Base-by-base conservation (phyloP, 2,888 invertebrate species). In the Drosophila buzzatii region DNA sequence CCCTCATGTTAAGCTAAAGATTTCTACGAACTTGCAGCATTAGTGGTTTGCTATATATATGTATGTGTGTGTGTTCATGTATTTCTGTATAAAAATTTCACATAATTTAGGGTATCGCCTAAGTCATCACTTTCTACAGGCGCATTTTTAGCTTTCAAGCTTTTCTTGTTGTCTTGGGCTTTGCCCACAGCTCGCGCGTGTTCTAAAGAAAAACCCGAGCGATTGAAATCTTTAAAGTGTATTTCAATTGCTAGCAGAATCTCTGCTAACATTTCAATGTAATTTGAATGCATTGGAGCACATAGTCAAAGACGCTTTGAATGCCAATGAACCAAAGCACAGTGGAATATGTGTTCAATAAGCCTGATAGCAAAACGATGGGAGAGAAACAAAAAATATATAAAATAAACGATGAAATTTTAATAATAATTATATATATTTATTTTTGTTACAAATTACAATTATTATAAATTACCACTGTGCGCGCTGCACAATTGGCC, bases 261-360 rank as follows among this genome's bases (percentile, higher is more conserved):
- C 44, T 33, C 20, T 23, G 42, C 44, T 8, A 47, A 16, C 16
- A 37, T 61, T 74, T 69, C 68, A 59, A 27, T 67, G 47, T 51
- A 60, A 61, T 76, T 70, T 70, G 65, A 76, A 72, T 80, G 80
- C 78, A 78, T 33, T 73, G 53, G 58, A 62, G 79, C 81, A 67
- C 58, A 73, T 47, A 79, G 73, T 73, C 78, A 77, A 79, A 79
- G 66, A 55, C 64, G 42, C 62, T 49, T 37, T 27, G 57, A 31
- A 23, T 47, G 20, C 33, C 52, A 53, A 53, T 37, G 37, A 53
- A 37, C 20, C 37, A 20, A 8, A 2, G 33, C 37, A 37, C 52
- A 35, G 52, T 35, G 52, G 37, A 2, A 16, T 0, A 1, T 23
- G 0, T 16, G 8, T 0, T 16, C 2, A 12, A 5, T 5, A n/a